phyloP scores from a whole-genome alignment of 2,797 vertebrate genomes.

The Lates japonicus region DNA sequence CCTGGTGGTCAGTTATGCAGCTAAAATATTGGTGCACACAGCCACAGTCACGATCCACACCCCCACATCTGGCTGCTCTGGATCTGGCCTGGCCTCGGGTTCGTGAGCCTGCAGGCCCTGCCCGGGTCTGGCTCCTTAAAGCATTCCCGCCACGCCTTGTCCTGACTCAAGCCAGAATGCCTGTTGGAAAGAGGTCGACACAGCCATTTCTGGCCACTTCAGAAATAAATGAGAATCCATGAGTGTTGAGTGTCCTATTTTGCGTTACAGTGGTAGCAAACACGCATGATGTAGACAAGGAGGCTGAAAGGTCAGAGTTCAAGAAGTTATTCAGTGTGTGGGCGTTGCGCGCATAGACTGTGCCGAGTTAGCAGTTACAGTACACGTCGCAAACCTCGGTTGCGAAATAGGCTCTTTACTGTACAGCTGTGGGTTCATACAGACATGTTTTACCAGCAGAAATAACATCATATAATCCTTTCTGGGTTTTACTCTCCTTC shows the following conservation, averaged over 20 bases:
- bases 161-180: slow-evolving; percentile 19
- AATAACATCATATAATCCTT: slow-evolving; percentile 59
- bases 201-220: slow-evolving; percentile 20
- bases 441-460: slow-evolving; percentile 62
- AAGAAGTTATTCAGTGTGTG: slow-evolving; percentile 2
- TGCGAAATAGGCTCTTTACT: slow-evolving; percentile 42
- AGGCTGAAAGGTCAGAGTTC: slow-evolving; percentile 19
- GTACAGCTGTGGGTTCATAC: slow-evolving; percentile 39
- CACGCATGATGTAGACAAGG: not conserved
- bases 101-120: slow-evolving; percentile 70
- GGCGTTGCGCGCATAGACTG: not conserved
- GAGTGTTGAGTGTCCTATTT: slow-evolving; percentile 30
- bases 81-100: slow-evolving; percentile 69
- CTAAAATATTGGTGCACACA: too few species aligned
- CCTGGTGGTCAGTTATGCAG: slow-evolving; percentile 76
- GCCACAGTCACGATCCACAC: slow-evolving; percentile 67
- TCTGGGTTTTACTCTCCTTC: slow-evolving; percentile 31
- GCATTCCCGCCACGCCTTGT: slow-evolving; percentile 42
- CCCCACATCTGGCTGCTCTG: slow-evolving; percentile 70
- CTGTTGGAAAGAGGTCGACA: slow-evolving; percentile 4
- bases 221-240: slow-evolving; percentile 42
- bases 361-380: not conserved
- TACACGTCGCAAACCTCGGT: not conserved
- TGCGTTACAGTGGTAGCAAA: slow-evolving; percentile 35
- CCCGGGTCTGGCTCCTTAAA: slow-evolving; percentile 58